Evolutionary conservation across 2,888 invertebrate species (phyloP), one percentile per base, ranked within the genome.

Genomic region (Autographa pulchrina): DNA sequence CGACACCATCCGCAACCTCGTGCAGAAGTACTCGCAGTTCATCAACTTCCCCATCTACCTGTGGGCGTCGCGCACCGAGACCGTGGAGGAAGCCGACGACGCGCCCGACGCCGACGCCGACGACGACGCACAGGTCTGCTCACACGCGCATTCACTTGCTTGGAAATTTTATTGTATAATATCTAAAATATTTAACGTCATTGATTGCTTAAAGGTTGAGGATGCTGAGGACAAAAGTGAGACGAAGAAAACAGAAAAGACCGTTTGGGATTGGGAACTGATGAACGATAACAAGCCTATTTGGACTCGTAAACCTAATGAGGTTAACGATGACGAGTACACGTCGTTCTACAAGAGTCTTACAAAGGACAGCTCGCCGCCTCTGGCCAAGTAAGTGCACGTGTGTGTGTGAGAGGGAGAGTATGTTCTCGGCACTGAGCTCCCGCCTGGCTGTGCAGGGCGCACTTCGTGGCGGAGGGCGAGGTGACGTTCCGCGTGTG

Each of bases 11-110:
- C 98, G 98, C 87, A 97, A 97, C 85, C 96, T 99, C 74, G 98
- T 99, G 77, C 98, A 98, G 95, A 99, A 99, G 94, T 99, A 99
- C 96, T 99, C 99, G 7, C 99, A 99, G 96, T 99, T 99, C 96
- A 99, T 99, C 92, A 99, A 99, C 95, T 99, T 99, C 97, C 98
- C 99, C 75, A 99, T 99, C 92, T 98, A 98, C 94, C 94, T 99
- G 92, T 99, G 99, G 99, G 97, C 98, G 70, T 96, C 96, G 85
- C 96, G 95, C 96, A 83, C 83, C 56, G 85, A 85, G 78, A 82
- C 80, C 59, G 85, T 80, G 38, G 86, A 85, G 72, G 68, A 79
- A 31, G 71, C 66, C 58, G 80, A 74, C 18, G 81, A 80, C 66
- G 77, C 67, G 16, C 88, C 86, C 58, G 89, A 85, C 48, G 90